Evolutionary conservation across 2,113 vertebrate genomes (phyloP).

Genomic region (Todiramphus saurophagus): DNA sequence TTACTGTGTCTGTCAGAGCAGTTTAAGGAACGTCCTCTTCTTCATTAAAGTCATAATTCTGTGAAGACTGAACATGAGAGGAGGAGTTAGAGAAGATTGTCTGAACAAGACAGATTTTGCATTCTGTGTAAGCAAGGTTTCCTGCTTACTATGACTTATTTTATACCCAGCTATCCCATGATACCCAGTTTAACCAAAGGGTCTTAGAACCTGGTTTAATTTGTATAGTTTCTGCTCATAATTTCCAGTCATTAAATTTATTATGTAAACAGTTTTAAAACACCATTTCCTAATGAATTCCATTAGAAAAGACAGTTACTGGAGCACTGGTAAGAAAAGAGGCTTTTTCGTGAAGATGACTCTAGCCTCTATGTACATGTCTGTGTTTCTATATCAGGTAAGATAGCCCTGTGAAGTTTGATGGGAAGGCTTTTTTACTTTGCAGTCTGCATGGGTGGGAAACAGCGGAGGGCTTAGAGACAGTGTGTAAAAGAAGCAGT

Average conservation of each 20-base stretch:
- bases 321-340: background rate
- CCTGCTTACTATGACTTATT: background rate
- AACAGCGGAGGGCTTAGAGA: constrained; percentile 10
- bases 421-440: background rate
- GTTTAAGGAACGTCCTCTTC: background rate
- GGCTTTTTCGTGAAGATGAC: background rate
- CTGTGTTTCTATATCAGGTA: background rate
- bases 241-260: background rate
- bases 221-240: background rate
- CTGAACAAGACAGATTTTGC: background rate
- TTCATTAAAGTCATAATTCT: background rate
- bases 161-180: background rate
- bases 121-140: background rate
- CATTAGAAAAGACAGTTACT: background rate
- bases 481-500: constrained; percentile 19
- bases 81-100: background rate
- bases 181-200: background rate
- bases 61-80: background rate
- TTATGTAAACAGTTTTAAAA: background rate
- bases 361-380: background rate
- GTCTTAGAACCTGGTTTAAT: background rate
- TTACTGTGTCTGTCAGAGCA: background rate
- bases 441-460: background rate
- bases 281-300: background rate
- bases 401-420: background rate